Evolutionary conservation across 2,113 vertebrate genomes (phyloP).

Genomic region (Megaleporinus macrocephalus): DNA sequence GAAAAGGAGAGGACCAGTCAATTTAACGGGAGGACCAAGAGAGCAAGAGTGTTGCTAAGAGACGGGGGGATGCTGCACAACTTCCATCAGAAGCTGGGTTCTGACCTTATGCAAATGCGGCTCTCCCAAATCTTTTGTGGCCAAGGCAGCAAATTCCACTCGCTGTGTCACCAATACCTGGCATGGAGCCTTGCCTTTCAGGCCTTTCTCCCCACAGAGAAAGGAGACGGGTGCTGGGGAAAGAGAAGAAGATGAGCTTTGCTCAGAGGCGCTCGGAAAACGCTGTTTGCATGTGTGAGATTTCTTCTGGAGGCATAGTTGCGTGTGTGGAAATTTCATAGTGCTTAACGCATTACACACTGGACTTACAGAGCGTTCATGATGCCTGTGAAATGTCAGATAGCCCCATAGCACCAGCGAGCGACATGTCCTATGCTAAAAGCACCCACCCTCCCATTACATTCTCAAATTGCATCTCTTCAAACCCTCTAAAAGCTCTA

Average conservation of each 20-base stretch:
- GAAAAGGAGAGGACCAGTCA: constrained; percentile 94
- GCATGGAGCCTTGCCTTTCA: constrained; percentile 88
- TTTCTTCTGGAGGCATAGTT: constrained; percentile 30
- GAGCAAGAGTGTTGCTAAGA: constrained; percentile 98
- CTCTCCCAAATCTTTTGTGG: constrained; percentile 90
- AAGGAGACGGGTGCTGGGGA: constrained; percentile 36
- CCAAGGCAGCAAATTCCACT: constrained; percentile 84
- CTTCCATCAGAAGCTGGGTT: constrained; percentile 92
- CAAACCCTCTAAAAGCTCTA: constrained; percentile 67
- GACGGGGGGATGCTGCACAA: constrained; percentile 94
- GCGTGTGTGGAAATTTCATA: constrained; percentile 23
- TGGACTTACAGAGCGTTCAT: constrained; percentile 35
- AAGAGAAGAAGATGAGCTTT: constrained; percentile 44
- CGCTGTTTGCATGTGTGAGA: constrained; percentile 20
- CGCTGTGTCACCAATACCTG: constrained; percentile 92
- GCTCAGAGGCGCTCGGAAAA: constrained; percentile 32
- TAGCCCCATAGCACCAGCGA: constrained; percentile 65
- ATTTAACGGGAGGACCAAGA: constrained; percentile 89
- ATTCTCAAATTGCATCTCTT: constrained; percentile 78
- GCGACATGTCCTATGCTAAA: constrained; percentile 65
- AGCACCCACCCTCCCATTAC: constrained; percentile 58
- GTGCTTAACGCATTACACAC: constrained; percentile 32
- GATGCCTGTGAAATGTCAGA: constrained; percentile 74
- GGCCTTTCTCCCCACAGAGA: constrained; percentile 69
- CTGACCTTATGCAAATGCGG: constrained; percentile 99